phyloP scores from a whole-genome alignment of 2,888 invertebrate genomes.

The Catonia carolina region DNA sequence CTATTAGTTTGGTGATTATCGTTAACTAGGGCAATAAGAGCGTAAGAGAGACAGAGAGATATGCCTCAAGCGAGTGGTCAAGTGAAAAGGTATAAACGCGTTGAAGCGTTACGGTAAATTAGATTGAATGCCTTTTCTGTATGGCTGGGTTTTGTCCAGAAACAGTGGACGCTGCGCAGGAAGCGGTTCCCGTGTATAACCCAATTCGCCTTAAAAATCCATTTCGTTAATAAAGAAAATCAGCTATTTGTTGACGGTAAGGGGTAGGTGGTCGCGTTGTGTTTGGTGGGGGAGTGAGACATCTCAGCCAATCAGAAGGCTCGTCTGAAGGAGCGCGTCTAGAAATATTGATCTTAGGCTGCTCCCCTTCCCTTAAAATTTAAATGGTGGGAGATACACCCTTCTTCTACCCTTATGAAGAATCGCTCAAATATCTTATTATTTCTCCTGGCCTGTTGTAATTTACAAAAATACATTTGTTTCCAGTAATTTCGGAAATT shows the following conservation, averaged over 20 bases:
- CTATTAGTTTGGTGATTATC: no score
- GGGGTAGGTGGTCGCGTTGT: background rate
- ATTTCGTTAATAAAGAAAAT: conserved; percentile 23
- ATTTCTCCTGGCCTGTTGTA: background rate
- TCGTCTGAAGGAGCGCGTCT: conserved; percentile 21
- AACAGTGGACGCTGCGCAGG: background rate
- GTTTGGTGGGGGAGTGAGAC: conserved; percentile 13
- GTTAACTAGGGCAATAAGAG: no score
- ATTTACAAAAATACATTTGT: background rate
- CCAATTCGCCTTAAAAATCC: conserved; percentile 22
- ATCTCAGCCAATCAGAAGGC: conserved; percentile 21
- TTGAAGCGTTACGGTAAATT: no score
- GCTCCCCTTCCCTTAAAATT: conserved; percentile 23
- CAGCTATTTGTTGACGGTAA: conserved; percentile 15
- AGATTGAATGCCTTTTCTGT: no score
- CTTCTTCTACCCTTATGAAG: conserved; percentile 15
- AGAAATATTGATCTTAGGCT: conserved; percentile 21
- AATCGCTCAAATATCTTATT: conserved; percentile 14
- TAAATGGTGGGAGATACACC: conserved; percentile 25
- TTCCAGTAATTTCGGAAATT: no score
- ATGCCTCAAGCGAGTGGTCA: no score
- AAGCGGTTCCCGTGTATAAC: background rate
- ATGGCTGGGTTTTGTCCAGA: no score
- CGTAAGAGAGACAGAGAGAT: no score
- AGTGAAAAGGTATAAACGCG: no score